Evolutionary conservation across 2,888 invertebrate genomes (phyloP).

Genomic region (Hydropsyche betteni): DNA sequence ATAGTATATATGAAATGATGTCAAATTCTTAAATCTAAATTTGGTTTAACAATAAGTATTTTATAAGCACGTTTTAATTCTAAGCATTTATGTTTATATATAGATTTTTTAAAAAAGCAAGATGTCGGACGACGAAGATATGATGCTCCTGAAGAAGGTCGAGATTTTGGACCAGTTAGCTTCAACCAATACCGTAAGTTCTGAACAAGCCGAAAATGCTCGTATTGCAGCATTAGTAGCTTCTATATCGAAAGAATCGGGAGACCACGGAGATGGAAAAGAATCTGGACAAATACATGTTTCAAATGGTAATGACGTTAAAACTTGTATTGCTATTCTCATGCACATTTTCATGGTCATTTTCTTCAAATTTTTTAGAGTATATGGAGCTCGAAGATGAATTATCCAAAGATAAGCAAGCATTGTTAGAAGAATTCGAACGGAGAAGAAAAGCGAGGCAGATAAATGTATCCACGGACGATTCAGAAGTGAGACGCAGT

Average conservation of each 20-base stretch:
- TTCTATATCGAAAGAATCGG: constrained; percentile 69
- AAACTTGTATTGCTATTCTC: neutral
- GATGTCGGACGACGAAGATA: constrained; percentile 88
- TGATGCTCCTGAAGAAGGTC: constrained; percentile 76
- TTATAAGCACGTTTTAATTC: too few relatives aligned
- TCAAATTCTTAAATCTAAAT: too few relatives aligned
- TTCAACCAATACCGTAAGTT: constrained; percentile 80
- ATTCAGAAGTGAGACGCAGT: constrained; percentile 82
- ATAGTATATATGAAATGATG: too few relatives aligned
- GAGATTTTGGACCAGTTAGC: constrained; percentile 25
- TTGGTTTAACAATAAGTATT: too few relatives aligned
- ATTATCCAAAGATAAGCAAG: constrained; percentile 88
- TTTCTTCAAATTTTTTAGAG: constrained; percentile 59
- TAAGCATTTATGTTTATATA: too few relatives aligned
- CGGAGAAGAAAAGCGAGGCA: constrained; percentile 90
- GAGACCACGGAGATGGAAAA: constrained; percentile 67
- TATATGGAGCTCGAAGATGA: constrained; percentile 90
- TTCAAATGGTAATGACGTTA: constrained; percentile 65
- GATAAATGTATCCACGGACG: constrained; percentile 98
- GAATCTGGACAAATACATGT: constrained; percentile 74
- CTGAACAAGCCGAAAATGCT: constrained; percentile 84
- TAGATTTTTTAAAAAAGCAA: neutral
- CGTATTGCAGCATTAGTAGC: constrained; percentile 69
- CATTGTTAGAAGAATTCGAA: constrained; percentile 95
- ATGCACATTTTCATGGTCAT: constrained; percentile 8